phyloP scores from a whole-genome alignment of 2,888 invertebrate species.

The Neria commutata region DNA sequence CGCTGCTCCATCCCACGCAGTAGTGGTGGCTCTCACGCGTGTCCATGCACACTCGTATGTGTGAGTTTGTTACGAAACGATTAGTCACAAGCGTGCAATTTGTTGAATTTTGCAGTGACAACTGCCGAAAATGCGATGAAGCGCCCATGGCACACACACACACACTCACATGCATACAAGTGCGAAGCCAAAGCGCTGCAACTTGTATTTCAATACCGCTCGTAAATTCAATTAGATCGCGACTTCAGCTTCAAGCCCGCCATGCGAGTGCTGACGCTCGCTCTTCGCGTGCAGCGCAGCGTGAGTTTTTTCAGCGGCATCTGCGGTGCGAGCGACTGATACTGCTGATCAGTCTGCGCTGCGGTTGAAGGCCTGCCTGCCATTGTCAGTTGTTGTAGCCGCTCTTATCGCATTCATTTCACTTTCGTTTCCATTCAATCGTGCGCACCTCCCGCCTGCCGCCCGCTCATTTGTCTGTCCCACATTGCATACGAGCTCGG shows the following conservation, averaged over 20 bases:
- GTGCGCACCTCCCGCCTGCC: constrained; percentile 18
- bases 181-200: no score
- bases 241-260: no score
- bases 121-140: not conserved
- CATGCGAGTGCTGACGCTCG: no score
- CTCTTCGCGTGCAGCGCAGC: no score
- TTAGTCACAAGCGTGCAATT: constrained; percentile 16
- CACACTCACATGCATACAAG: no score
- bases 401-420: constrained; percentile 34
- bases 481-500: constrained; percentile 32
- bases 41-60: no score
- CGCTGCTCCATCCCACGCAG: not conserved
- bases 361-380: constrained; percentile 5
- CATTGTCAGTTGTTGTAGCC: not conserved
- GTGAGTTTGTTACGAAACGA: constrained; percentile 8
- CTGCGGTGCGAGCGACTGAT: no score
- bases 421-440: constrained; percentile 54
- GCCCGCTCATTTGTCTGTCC: not conserved
- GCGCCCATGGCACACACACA: no score
- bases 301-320: no score
- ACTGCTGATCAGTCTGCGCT: not conserved
- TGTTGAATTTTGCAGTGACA: not conserved
- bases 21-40: no score
- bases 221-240: no score
- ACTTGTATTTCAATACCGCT: no score